Evolutionary conservation across 2,888 invertebrate genomes (phyloP).

Genomic region (Suillia variegata): DNA sequence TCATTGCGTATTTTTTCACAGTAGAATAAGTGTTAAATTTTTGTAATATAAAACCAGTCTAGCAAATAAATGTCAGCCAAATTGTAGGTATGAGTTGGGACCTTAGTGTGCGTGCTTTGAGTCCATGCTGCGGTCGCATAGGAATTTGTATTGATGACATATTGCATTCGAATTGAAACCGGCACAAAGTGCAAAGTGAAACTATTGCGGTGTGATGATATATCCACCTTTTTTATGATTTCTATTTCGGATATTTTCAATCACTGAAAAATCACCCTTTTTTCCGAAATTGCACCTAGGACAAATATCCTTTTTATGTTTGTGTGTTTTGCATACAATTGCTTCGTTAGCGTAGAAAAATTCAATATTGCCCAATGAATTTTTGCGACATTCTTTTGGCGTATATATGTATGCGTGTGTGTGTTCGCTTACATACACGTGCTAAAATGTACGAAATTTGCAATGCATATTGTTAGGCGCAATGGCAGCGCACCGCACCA

Average conservation of each 20-base stretch:
- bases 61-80: no score
- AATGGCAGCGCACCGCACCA: no score
- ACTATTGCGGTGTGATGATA: no score
- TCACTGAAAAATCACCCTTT: not conserved
- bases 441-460: not conserved
- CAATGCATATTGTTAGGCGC: slow-evolving; percentile 39
- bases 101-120: not conserved
- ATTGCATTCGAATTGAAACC: slow-evolving; percentile 28
- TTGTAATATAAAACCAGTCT: no score
- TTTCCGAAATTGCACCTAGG: not conserved
- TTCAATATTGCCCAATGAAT: slow-evolving; percentile 16
- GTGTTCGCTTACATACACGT: no score
- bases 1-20: no score
- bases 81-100: no score
- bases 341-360: slow-evolving; percentile 44
- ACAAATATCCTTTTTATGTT: not conserved
- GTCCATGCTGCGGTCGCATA: slow-evolving; percentile 5
- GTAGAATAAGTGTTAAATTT: no score
- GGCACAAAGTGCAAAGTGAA: slow-evolving; percentile 7
- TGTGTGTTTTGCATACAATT: slow-evolving; percentile 34
- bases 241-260: not conserved
- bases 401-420: slow-evolving; percentile 5
- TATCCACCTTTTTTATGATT: not conserved
- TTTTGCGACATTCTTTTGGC: not conserved
- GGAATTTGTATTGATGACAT: slow-evolving; percentile 26